Conservation (phyloP, 2,797 vertebrate genomes). For the Gila robusta region DNA sequence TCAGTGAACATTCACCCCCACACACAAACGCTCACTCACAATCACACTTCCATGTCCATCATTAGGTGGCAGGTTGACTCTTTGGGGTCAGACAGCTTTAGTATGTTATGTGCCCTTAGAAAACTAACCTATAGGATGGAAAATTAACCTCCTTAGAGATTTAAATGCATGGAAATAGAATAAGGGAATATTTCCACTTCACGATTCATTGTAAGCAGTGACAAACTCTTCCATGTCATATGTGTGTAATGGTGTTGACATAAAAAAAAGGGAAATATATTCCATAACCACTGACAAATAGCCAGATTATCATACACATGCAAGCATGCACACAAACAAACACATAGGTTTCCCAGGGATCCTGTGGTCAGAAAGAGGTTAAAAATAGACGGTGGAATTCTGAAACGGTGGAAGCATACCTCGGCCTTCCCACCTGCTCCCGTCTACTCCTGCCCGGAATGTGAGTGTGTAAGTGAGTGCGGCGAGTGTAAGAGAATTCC, state of each 20-base stretch:
- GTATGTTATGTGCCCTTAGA: slow-evolving; percentile 22
- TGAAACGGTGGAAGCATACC: slow-evolving; percentile 67
- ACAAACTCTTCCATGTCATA: not conserved
- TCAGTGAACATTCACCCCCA: not conserved
- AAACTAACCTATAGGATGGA: not conserved
- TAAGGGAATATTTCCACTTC: slow-evolving; percentile 21
- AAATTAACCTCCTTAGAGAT: slow-evolving; percentile 4
- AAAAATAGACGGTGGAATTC: slow-evolving; percentile 66
- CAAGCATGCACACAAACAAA: slow-evolving; percentile 49
- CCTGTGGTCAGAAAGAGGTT: slow-evolving; percentile 56
- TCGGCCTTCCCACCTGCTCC: slow-evolving; percentile 79
- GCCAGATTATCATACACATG: not conserved
- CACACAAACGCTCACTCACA: not conserved
- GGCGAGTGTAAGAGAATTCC: slow-evolving; percentile 43
- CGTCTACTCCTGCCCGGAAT: slow-evolving; percentile 71
- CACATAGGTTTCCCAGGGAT: slow-evolving; percentile 44
- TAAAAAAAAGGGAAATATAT: not conserved
- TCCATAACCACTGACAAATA: not conserved
- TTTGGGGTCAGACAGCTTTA: slow-evolving; percentile 15
- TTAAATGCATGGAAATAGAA: slow-evolving; percentile 20
- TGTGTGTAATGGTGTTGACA: not conserved
- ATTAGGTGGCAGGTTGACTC: not conserved
- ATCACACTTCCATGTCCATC: slow-evolving; percentile 7
- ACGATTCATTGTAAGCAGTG: not conserved
- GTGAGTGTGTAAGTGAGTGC: slow-evolving; percentile 49